Conservation (phyloP, 35 echinoderm and acorn worm species). For the Heliocidaris erythrogramma region DNA sequence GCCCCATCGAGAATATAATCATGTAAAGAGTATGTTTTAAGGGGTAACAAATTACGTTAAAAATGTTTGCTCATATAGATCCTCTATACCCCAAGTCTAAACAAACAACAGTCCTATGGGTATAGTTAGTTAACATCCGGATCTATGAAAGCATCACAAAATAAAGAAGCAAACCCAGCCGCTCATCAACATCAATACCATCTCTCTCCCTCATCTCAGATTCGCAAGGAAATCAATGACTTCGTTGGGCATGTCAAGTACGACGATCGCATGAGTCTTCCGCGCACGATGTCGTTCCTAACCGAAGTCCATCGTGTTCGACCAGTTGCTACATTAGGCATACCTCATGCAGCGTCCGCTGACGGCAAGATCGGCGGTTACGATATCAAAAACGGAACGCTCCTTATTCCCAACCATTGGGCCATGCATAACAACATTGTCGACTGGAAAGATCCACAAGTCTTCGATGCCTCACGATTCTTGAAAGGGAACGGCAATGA, state of each 20-base stretch:
- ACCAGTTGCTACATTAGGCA: not conserved
- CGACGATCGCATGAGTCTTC: not conserved
- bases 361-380: not conserved
- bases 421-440: not conserved
- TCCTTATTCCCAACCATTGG: not conserved
- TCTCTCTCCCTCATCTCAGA: not conserved
- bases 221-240: not conserved
- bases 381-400: not conserved
- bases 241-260: not conserved
- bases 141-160: no score
- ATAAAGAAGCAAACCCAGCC: no score
- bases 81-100: no score
- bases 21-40: no score
- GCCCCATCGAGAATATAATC: no score
- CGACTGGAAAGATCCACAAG: not conserved
- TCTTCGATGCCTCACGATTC: not conserved
- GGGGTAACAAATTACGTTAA: no score
- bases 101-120: no score
- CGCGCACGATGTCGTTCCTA: not conserved
- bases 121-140: no score
- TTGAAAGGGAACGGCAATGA: not conserved
- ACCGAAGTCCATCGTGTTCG: not conserved
- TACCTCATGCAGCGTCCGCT: not conserved
- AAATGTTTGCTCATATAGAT: no score
- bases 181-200: no score